These are phyloP conservation scores for Microchirus variegatus DNA, from an alignment of 2,797 vertebrate species.

Conservation along the genomic window DNA sequence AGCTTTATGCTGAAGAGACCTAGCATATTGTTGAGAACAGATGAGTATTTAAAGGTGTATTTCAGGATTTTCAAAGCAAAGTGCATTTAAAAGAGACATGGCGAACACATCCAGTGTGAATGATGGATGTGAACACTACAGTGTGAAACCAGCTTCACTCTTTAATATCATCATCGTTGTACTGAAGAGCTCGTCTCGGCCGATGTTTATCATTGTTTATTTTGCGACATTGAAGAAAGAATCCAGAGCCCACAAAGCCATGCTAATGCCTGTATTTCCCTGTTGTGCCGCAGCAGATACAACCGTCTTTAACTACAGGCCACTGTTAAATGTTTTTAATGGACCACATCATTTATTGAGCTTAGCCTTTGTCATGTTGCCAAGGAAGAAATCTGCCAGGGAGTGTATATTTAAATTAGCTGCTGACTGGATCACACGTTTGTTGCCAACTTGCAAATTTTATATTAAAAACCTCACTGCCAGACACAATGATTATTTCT, in stretches of 20 bases:
- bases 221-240: too few relatives aligned
- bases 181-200: slow-evolving; percentile 12
- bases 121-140: too few relatives aligned
- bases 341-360: slow-evolving; percentile 55
- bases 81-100: too few relatives aligned
- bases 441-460: slow-evolving; percentile 51
- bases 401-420: slow-evolving; percentile 38
- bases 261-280: slow-evolving; percentile 1
- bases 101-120: too few relatives aligned
- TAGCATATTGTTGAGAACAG: too few relatives aligned
- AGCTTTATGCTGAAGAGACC: too few relatives aligned
- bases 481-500: slow-evolving; percentile 32
- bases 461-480: slow-evolving; percentile 22
- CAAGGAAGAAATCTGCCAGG: slow-evolving; percentile 48
- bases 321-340: slow-evolving; percentile 56
- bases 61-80: too few relatives aligned
- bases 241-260: neutral
- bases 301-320: slow-evolving; percentile 31
- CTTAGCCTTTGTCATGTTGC: slow-evolving; percentile 42
- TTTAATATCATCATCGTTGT: too few relatives aligned
- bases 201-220: too few relatives aligned
- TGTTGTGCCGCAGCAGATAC: slow-evolving; percentile 13
- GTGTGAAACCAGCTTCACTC: too few relatives aligned
- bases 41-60: too few relatives aligned
- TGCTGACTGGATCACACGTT: slow-evolving; percentile 39